Conservation (phyloP, 1,140 invertebrate species). For the Brachionus rotundiformis region DNA sequence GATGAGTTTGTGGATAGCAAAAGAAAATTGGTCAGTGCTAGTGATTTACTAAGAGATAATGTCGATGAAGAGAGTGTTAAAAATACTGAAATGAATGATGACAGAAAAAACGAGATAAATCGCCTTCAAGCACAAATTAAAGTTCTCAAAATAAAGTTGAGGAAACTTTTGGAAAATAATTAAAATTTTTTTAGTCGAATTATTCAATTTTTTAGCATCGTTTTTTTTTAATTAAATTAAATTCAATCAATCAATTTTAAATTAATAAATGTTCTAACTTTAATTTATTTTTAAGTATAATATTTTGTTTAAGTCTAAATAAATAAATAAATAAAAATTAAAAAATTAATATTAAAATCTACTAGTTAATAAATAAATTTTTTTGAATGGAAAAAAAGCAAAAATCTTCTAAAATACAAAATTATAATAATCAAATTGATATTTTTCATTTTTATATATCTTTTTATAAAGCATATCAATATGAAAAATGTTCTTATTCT, state of each 20-base stretch:
- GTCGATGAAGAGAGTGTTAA: background rate
- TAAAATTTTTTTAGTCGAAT: background rate
- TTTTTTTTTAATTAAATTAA: background rate
- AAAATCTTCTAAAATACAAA: too few relatives aligned
- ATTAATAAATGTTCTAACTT: background rate
- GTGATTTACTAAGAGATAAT: background rate
- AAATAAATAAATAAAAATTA: too few relatives aligned
- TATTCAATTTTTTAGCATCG: constrained; percentile 2
- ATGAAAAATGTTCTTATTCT: too few relatives aligned
- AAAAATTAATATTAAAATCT: too few relatives aligned
- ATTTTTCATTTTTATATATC: too few relatives aligned
- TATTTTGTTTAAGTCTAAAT: too few relatives aligned
- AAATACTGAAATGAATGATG: background rate
- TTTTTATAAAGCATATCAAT: too few relatives aligned
- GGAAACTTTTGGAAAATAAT: background rate
- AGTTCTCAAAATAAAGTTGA: background rate
- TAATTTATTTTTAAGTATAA: too few relatives aligned
- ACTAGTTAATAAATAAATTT: too few relatives aligned
- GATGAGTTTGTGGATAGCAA: background rate
- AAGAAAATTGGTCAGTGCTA: background rate
- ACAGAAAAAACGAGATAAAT: background rate
- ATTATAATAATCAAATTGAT: too few relatives aligned
- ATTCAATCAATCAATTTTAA: background rate
- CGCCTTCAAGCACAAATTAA: background rate
- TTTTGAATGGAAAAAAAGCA: too few relatives aligned